Evolutionary conservation across 2,888 invertebrate genomes (phyloP).

Genomic region (Epinotia ramella): DNA sequence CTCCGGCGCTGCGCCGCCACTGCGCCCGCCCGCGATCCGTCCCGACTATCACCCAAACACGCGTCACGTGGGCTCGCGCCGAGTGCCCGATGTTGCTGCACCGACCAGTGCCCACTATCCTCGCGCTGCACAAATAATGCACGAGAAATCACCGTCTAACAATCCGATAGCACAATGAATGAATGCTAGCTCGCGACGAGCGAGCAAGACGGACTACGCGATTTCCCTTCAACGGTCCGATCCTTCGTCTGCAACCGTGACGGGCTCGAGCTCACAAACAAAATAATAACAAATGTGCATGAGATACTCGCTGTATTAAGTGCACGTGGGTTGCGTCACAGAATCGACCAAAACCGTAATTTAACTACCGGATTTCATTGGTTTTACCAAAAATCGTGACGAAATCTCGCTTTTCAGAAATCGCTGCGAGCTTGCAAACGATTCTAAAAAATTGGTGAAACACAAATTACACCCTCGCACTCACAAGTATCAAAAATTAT

Average conservation of each 20-base stretch:
- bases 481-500: constrained; percentile 69
- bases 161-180: constrained; percentile 66
- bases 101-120: constrained; percentile 67
- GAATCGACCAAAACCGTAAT: constrained; percentile 63
- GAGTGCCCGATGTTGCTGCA: constrained; percentile 74
- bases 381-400: constrained; percentile 64
- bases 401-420: constrained; percentile 67
- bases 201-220: constrained; percentile 73
- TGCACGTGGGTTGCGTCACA: constrained; percentile 85
- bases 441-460: constrained; percentile 76
- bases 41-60: constrained; percentile 81
- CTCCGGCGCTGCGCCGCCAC: constrained; percentile 75
- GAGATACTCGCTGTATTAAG: constrained; percentile 80
- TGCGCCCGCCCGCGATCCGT: constrained; percentile 75
- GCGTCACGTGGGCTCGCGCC: constrained; percentile 63
- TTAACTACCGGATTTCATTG: constrained; percentile 60
- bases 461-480: constrained; percentile 75
- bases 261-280: constrained; percentile 88
- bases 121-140: constrained; percentile 70
- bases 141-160: constrained; percentile 67
- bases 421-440: constrained; percentile 68
- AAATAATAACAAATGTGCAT: constrained; percentile 91
- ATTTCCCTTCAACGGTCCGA: constrained; percentile 74
- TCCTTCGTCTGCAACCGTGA: constrained; percentile 66
- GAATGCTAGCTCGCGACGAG: constrained; percentile 64